phyloP scores from a whole-genome alignment of 2,797 vertebrate genomes.

The Furcifer pardalis region DNA sequence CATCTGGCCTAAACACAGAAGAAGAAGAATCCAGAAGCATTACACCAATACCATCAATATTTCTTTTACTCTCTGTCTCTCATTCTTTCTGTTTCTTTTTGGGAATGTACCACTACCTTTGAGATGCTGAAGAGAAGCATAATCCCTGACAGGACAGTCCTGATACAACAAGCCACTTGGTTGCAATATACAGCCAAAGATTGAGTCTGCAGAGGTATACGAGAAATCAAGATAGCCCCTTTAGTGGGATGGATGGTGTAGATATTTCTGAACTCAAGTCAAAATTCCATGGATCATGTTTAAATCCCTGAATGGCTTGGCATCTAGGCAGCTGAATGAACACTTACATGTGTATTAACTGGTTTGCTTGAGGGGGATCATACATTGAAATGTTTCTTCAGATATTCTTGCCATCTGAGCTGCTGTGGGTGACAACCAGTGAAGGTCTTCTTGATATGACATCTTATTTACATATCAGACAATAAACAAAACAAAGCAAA shows the following conservation, averaged over 20 bases:
- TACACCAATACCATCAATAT: neutral
- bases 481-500: no score
- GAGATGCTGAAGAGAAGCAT: neutral
- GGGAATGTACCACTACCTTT: neutral
- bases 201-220: neutral
- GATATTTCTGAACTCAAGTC: neutral
- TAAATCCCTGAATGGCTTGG: neutral
- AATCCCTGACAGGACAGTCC: neutral
- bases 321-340: neutral
- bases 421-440: neutral
- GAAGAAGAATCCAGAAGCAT: no score
- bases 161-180: no score
- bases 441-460: neutral
- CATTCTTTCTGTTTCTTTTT: neutral
- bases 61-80: neutral
- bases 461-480: no score
- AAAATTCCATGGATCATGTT: neutral
- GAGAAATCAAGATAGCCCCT: neutral
- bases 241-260: neutral
- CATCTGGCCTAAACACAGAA: no score
- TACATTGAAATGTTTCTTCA: no score
- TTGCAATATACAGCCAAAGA: neutral
- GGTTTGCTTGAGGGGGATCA: neutral
- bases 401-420: neutral
- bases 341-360: neutral